These are phyloP conservation scores for Oligia strigilis DNA, from an alignment of 2,888 invertebrate species.

Conservation along the genomic window DNA sequence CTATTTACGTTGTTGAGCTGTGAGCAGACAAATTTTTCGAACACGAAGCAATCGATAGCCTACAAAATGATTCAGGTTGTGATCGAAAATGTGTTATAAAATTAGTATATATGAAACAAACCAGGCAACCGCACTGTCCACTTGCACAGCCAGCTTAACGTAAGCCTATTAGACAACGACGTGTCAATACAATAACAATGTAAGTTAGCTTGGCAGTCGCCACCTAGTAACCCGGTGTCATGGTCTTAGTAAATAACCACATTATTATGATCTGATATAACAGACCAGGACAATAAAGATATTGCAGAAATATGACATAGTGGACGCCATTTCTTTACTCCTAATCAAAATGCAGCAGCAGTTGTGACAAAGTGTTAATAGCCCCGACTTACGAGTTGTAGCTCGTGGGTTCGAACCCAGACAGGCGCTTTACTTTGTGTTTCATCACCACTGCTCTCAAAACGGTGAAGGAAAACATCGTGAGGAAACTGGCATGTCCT, in stretches of 20 bases:
- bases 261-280: neutral
- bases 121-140: neutral
- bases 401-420: neutral
- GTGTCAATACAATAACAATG: constrained; percentile 4
- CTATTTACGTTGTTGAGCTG: too few species aligned
- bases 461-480: neutral
- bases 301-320: neutral
- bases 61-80: too few species aligned
- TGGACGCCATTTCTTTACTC: neutral
- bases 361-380: neutral
- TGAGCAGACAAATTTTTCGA: too few species aligned
- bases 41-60: too few species aligned
- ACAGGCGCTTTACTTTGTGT: neutral
- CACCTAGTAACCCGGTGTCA: constrained; percentile 12
- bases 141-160: constrained; percentile 15
- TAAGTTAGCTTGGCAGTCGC: neutral
- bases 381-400: neutral
- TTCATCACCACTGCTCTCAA: neutral
- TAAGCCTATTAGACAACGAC: constrained; percentile 33
- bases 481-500: neutral
- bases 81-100: too few species aligned
- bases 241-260: neutral
- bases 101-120: neutral
- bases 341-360: neutral
- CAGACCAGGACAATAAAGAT: neutral